Conservation (phyloP, 2,113 vertebrate species). For the Dascyllus trimaculatus region DNA sequence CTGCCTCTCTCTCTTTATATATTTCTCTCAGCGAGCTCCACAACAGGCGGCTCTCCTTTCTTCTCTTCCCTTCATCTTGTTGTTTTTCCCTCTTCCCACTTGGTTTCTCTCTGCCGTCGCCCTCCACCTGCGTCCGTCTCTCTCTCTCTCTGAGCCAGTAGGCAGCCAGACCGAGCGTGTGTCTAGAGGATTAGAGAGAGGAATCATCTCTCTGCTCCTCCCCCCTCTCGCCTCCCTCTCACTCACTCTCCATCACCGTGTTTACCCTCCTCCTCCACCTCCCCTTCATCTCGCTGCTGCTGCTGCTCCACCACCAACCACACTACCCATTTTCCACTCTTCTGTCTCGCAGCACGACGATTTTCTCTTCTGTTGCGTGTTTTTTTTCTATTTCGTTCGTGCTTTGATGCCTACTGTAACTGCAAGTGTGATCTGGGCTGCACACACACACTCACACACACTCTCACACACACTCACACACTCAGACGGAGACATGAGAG, state of each 20-base stretch:
- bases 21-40: conserved; percentile 45
- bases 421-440: background rate
- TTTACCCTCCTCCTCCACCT: conserved; percentile 56
- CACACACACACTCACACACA: conserved; percentile 12
- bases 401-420: conserved; percentile 10
- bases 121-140: conserved; percentile 74
- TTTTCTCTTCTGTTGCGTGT: conserved; percentile 23
- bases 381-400: background rate
- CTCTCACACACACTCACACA: conserved; percentile 4
- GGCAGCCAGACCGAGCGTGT: conserved; percentile 79
- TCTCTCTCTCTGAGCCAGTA: conserved; percentile 67
- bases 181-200: conserved; percentile 84
- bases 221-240: conserved; percentile 66
- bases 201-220: conserved; percentile 82
- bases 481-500: conserved; percentile 8
- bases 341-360: conserved; percentile 1
- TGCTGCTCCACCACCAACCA: conserved; percentile 22
- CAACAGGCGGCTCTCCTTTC: conserved; percentile 55
- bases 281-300: conserved; percentile 43
- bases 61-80: conserved; percentile 73
- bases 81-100: conserved; percentile 48
- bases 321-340: conserved; percentile 34
- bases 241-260: conserved; percentile 75
- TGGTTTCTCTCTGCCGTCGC: conserved; percentile 46
- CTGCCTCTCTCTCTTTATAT: conserved; percentile 17